Evolutionary conservation across 2,113 vertebrate genomes (phyloP), one percentile per base, ranked within the genome.

Genomic region (Equus quagga): DNA sequence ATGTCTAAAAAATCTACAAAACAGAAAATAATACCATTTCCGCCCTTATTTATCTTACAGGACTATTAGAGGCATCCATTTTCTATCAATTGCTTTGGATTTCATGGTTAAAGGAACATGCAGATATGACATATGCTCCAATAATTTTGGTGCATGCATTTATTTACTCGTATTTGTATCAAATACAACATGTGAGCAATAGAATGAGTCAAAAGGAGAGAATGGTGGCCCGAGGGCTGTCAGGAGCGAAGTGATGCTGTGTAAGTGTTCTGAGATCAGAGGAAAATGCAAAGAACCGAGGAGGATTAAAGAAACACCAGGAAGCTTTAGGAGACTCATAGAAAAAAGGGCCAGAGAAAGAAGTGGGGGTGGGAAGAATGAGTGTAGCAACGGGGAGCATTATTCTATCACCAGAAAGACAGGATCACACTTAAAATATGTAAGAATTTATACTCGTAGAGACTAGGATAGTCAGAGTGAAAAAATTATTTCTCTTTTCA

Each of bases 281-380:
- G 96, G 1, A 85, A 85, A 90, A 81, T 65, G 96, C 90, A 96
- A 92, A 98, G 94, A 97, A 91, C 33, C 12, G 17, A 96, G 58
- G 95, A 98, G 72, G 84, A 96, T 97, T 97, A 97, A 94, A 98
- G 76, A 83, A 95, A 98, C 62, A 81, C 54, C 79, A 97, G 97
- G 94, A 97, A 80, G 92, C 88, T 97, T 97, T 92, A n/a, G 88
- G 83, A 97, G 44, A 51, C 86, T 91, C 58, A 93, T 1, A 93
- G 92, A 96, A 95, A 96, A 67, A 89, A 54, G 64, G 91, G 82
- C 46, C 51, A 21, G 26, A 70, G 19, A 62, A 54, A 84, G 78
- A 69, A 78, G 28, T 28, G 73, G 95, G 54, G 75, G 46, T 54
- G 76, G 85, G 58, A 65, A 75, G 67, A 73, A 94, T 18, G 62